Base-by-base conservation (phyloP, 2,113 vertebrate genomes). In the Grus americana region DNA sequence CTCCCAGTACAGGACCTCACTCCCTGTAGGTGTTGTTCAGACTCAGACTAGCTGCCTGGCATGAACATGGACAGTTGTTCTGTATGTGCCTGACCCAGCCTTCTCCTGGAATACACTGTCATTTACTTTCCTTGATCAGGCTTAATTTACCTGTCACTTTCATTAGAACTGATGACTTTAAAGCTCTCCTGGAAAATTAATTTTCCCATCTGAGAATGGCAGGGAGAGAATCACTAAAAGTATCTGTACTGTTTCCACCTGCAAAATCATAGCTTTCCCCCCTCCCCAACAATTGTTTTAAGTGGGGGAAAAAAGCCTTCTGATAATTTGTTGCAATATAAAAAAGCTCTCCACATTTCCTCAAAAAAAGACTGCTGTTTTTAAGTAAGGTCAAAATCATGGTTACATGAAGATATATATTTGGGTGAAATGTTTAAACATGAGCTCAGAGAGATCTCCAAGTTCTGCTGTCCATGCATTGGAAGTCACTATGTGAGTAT, bases 141-240 rank as follows among this genome's bases (percentile, higher is more conserved):
- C 66, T 88, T 86, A 82, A 96, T 92, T 91, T 81, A 91, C 22
- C 50, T 92, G 73, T 68, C 40, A 20, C 32, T 85, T 87, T 79
- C 54, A 58, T 85, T 92, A 92, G 65, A 95, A 65, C 42, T 16
- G 19, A 72, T 81, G 49, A 59, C 57, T 80, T 88, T 50, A 79
- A 85, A 92, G 46, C 36, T 79, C 38, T 76, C 20, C 50, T 66
- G 72, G 57, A 90, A 90, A 92, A 68, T 3, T 11, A 42, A 12
- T 82, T 44, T 91, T 87, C 49, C 78, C 67, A 46, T 78, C 24
- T 89, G 61, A 84, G 76, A 86, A 73, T 10, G 62, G 46, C 76
- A 92, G 54, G 17, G 49, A 49, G 44, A 71, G 42, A 75, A 76
- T 82, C n/a, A 38, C 30, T 12, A 34, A 88, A 46, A 81, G 20